Conservation (phyloP, 2,113 vertebrate genomes). For the Vimba vimba region DNA sequence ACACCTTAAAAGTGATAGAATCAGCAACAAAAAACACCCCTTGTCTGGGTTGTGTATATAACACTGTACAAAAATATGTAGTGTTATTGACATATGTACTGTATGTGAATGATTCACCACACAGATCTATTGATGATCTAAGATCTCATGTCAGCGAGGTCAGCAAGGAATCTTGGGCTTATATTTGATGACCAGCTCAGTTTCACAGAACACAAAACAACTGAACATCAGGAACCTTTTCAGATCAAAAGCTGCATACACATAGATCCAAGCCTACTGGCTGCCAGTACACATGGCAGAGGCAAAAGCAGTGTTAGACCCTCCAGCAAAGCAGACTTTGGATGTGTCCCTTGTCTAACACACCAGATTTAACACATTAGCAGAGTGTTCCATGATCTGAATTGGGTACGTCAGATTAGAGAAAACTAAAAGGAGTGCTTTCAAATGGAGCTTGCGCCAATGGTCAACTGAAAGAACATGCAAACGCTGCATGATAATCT, state of each 20-base stretch:
- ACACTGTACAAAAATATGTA: neutral
- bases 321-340: neutral
- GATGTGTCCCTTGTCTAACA: constrained; percentile 4
- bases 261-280: neutral
- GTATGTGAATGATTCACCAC: neutral
- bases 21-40: neutral
- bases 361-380: constrained; percentile 1
- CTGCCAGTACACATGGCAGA: neutral
- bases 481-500: neutral
- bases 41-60: neutral
- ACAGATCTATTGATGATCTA: neutral
- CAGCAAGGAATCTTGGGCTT: neutral
- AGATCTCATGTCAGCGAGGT: neutral
- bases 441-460: neutral
- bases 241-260: neutral
- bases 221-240: neutral
- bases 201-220: neutral
- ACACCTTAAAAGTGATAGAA: neutral
- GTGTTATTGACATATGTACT: neutral
- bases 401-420: neutral
- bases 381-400: neutral
- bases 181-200: neutral
- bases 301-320: neutral
- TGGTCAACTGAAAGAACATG: neutral
- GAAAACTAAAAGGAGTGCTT: neutral